Evolutionary conservation across 2,888 invertebrate species (phyloP).

Genomic region (Caenorhabditis sp.): DNA sequence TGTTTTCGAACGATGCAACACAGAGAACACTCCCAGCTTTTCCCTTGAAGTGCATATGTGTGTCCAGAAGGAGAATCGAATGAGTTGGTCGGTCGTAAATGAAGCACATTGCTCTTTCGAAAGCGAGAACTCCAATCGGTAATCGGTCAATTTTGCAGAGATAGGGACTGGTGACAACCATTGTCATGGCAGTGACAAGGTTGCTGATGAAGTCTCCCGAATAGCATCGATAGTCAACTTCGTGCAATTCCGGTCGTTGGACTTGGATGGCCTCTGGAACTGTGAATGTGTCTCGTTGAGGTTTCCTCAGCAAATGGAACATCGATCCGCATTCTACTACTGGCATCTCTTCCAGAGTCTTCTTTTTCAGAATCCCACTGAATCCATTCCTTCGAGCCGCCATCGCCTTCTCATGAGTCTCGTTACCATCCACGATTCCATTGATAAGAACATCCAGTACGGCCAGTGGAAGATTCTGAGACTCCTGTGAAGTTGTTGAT

Average conservation of each 20-base stretch:
- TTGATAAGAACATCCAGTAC: constrained; percentile 52
- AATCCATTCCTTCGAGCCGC: constrained; percentile 42
- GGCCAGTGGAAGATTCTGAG: constrained; percentile 39
- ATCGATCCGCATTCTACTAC: constrained; percentile 21
- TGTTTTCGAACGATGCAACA: constrained; percentile 48
- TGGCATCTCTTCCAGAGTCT: constrained; percentile 13
- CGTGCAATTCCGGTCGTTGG: constrained; percentile 61
- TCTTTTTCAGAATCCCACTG: constrained; percentile 39
- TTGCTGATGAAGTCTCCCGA: constrained; percentile 59
- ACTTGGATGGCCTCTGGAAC: constrained; percentile 63
- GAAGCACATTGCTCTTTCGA: constrained; percentile 64
- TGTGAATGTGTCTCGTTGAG: constrained; percentile 60
- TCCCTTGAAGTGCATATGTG: constrained; percentile 65
- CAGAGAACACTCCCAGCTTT: constrained; percentile 53
- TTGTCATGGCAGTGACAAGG: constrained; percentile 46
- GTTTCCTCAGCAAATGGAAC: constrained; percentile 53
- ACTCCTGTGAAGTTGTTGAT: not conserved
- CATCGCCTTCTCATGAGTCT: constrained; percentile 63
- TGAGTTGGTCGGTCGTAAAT: constrained; percentile 54
- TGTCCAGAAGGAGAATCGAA: constrained; percentile 59
- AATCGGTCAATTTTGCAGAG: constrained; percentile 36
- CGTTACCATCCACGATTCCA: constrained; percentile 64
- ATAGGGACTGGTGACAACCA: constrained; percentile 52
- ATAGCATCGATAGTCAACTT: constrained; percentile 62
- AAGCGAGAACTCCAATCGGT: constrained; percentile 60